A percentile compares a stretch with the other conserved stretches of the same genome.
Evolutionary conservation across 2,888 invertebrate genomes (phyloP).

Genomic region (Spialia ferax): DNA sequence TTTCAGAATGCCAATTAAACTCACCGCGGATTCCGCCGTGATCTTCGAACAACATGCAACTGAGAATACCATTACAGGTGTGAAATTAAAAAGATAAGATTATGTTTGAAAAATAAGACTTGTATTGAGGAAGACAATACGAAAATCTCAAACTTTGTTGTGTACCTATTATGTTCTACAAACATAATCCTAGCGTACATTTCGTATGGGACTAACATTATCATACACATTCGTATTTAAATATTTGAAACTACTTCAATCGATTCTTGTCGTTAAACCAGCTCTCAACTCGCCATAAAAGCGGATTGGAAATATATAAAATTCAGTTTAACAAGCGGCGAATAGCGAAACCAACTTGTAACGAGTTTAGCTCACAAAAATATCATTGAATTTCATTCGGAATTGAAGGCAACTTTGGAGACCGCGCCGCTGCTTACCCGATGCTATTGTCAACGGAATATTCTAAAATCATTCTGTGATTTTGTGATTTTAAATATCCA

Average conservation of each 20-base stretch:
- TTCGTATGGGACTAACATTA: background rate
- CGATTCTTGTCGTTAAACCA: conserved; percentile 1
- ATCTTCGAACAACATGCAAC: too few species aligned
- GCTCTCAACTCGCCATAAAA: background rate
- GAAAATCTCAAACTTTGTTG: too few species aligned
- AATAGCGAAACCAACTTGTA: conserved; percentile 25
- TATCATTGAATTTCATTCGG: background rate
- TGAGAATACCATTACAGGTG: too few species aligned
- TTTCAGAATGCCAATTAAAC: too few species aligned
- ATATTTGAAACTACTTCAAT: background rate
- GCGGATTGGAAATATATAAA: conserved; percentile 27
- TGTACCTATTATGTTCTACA: too few species aligned
- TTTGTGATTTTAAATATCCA: background rate
- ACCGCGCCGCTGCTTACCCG: conserved; percentile 2
- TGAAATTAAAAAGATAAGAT: too few species aligned
- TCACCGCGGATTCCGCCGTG: too few species aligned
- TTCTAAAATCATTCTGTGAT: background rate
- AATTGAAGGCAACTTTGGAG: conserved; percentile 1
- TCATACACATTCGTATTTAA: background rate
- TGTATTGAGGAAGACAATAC: too few species aligned
- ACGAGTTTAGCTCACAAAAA: conserved; percentile 31
- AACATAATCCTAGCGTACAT: too few species aligned
- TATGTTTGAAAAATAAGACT: too few species aligned
- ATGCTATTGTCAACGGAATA: background rate
- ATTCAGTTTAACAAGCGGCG: conserved; percentile 28